These are phyloP conservation scores for Cryptocephalus primarius DNA, from an alignment of 2,888 invertebrate genomes.

Conservation along the genomic window DNA sequence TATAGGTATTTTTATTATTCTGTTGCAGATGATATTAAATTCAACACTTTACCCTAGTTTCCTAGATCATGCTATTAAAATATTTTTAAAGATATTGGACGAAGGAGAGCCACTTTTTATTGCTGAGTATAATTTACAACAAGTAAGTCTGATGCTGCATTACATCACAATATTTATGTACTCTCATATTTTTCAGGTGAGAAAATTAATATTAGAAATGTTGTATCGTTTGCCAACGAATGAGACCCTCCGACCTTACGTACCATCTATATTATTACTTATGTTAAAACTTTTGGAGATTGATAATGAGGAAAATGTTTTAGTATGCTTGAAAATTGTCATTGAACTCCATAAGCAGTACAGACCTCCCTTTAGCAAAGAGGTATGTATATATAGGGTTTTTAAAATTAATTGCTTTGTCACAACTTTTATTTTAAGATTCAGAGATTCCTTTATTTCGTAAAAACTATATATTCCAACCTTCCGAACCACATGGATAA, in stretches of 20 bases:
- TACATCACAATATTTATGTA: background rate
- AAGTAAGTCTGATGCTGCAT: slow-evolving; percentile 34
- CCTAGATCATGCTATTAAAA: slow-evolving; percentile 80
- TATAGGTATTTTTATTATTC: slow-evolving; percentile 39
- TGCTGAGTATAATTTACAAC: slow-evolving; percentile 91
- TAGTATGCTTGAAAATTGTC: slow-evolving; percentile 90
- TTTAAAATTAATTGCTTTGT: too few species aligned
- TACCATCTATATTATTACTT: slow-evolving; percentile 74
- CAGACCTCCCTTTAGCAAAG: slow-evolving; percentile 78
- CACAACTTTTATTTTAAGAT: slow-evolving; percentile 46
- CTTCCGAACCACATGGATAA: slow-evolving; percentile 82
- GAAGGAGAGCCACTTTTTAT: slow-evolving; percentile 95
- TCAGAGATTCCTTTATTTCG: slow-evolving; percentile 84
- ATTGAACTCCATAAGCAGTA: slow-evolving; percentile 96
- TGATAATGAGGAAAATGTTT: slow-evolving; percentile 97
- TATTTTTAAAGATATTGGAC: slow-evolving; percentile 83
- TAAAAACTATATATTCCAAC: slow-evolving; percentile 87
- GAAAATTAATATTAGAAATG: slow-evolving; percentile 92
- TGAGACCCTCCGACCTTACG: slow-evolving; percentile 75
- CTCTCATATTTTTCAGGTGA: slow-evolving; percentile 44
- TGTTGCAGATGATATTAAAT: slow-evolving; percentile 65
- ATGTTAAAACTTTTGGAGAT: slow-evolving; percentile 87
- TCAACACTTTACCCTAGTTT: slow-evolving; percentile 84
- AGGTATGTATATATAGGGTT: slow-evolving; percentile 44
- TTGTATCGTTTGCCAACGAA: slow-evolving; percentile 92